Conservation (phyloP, 2,888 invertebrate genomes). For the Dicyrtomina minuta region DNA sequence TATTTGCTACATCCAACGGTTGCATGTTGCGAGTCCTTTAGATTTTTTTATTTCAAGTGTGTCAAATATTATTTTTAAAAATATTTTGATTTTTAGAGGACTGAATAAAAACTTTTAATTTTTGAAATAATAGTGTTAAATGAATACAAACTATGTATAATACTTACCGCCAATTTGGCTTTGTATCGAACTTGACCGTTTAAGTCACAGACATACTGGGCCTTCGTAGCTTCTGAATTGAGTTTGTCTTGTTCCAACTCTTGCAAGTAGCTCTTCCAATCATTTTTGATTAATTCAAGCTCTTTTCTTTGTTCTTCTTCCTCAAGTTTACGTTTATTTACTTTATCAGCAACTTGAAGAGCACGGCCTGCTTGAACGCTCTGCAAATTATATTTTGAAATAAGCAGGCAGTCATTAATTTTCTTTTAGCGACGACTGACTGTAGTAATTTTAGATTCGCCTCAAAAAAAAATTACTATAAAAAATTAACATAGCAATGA, state of each 20-base stretch:
- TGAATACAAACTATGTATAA: not conserved
- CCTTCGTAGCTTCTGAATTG: conserved; percentile 28
- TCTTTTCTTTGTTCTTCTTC: conserved; percentile 47
- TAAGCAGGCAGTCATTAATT: no score
- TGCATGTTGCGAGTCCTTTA: no score
- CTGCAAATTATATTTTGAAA: conserved; percentile 27
- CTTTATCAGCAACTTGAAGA: conserved; percentile 46
- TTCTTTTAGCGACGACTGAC: no score
- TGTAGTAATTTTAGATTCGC: no score
- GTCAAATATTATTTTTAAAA: not conserved
- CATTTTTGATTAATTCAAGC: conserved; percentile 48
- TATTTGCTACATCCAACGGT: no score
- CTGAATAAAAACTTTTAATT: not conserved
- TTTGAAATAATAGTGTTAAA: not conserved
- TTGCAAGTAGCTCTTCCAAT: conserved; percentile 44
- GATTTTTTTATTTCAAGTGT: not conserved
- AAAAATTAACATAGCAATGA: no score
- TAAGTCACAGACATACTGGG: conserved; percentile 40
- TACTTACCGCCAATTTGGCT: conserved; percentile 39
- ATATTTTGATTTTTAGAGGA: not conserved
- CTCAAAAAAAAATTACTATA: no score
- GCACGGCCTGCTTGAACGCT: conserved; percentile 46
- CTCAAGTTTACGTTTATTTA: conserved; percentile 42
- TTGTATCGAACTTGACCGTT: conserved; percentile 45
- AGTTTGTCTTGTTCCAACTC: conserved; percentile 45